Base-by-base conservation (phyloP, 1,140 invertebrate genomes). In the Drosophila paulistorum region DNA sequence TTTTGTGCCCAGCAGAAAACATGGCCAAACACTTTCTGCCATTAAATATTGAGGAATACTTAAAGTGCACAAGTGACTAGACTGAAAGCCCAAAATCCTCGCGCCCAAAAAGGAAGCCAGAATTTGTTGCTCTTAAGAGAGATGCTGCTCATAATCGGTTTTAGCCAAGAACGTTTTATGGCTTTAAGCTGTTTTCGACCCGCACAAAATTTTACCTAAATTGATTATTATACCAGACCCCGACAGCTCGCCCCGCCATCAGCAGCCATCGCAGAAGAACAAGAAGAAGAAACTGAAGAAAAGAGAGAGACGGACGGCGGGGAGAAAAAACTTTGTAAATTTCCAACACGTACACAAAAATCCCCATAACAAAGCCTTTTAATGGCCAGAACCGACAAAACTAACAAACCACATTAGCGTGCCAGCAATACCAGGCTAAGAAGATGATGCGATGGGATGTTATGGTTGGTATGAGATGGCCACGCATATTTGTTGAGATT, bases 321-420 rank as follows among this genome's bases (percentile, higher is more conserved):
- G 30, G 30, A 30, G 30, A 41, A 64, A 48, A 68, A 82, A 86
- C 70, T 80, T 87, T 89, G 79, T 80, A 84, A 87, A 79, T 84
- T 87, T 87, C 17, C 83, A 87, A 87, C 83, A 89, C 83, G 83
- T 87, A 89, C 80, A 89, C 84, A 87, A 87, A 87, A 51, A 51
- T 51, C 89, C 84, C 83, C 84, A 83, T 72, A 78, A 82, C 84
- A 89, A 87, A 87, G 84, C 83, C 83, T 84, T 87, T 89, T 87
- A 87, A 87, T 87, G 84, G 80, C 83, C 80, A 42, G 69, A 80
- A 79, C 45, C 59, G 66, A 87, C 45, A 86, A 79, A 87, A 86
- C 82, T 87, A 86, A 86, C 83, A 87, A 86, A 83, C 79, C 84
- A 79, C 83, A 86, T 86, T 86, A 86, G 83, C 79, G 77, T 48